Percentiles rank a stretch among this genome's conserved stretches.
phyloP scores from a whole-genome alignment of 2,888 invertebrate genomes.

The Polyommatus icarus region DNA sequence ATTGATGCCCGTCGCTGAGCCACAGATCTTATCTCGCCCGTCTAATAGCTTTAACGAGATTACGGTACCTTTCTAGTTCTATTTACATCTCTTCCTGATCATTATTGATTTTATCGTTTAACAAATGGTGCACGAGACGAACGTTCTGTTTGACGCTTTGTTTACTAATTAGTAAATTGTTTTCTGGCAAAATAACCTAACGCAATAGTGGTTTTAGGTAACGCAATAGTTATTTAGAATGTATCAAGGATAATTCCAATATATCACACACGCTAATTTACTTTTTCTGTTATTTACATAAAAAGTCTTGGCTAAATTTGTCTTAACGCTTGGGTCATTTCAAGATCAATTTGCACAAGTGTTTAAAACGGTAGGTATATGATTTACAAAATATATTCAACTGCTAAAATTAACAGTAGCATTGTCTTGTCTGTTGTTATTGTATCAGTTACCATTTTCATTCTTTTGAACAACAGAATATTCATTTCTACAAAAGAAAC shows the following conservation, averaged over 20 bases:
- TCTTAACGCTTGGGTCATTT: neutral
- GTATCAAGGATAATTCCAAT: neutral
- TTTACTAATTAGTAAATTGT: neutral
- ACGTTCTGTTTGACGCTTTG: constrained; percentile 16
- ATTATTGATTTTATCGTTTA: constrained; percentile 41
- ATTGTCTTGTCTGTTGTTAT: neutral
- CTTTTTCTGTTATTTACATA: constrained; percentile 1
- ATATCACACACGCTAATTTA: neutral
- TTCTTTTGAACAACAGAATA: neutral
- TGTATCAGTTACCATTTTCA: neutral
- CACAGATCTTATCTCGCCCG: constrained; percentile 62
- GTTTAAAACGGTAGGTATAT: constrained; percentile 1
- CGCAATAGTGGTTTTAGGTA: no score
- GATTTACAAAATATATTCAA: constrained; percentile 5
- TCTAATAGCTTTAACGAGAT: constrained; percentile 71
- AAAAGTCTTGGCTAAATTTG: neutral
- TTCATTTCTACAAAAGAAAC: neutral
- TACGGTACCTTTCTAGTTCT: constrained; percentile 59
- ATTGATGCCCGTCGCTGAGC: constrained; percentile 69
- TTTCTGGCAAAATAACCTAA: neutral
- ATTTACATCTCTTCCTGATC: constrained; percentile 59
- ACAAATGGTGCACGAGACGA: constrained; percentile 26
- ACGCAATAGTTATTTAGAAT: neutral
- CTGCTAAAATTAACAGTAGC: neutral
- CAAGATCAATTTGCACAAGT: constrained; percentile 18